Conservation (phyloP, 2,113 vertebrate genomes). For the Chionomys nivalis region DNA sequence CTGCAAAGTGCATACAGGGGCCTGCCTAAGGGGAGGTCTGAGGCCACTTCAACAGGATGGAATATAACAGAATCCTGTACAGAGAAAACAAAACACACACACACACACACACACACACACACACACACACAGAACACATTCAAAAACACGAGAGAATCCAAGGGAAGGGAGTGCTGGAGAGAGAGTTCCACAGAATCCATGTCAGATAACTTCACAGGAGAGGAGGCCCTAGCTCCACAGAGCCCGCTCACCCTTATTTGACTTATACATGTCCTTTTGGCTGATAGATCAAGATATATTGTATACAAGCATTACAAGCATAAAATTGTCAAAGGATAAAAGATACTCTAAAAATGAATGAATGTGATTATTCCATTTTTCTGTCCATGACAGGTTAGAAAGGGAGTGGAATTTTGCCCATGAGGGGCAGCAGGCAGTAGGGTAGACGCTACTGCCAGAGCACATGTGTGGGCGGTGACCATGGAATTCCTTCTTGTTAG, state of each 20-base stretch:
- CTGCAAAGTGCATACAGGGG: background rate
- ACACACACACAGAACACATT: no score
- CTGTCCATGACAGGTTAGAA: background rate
- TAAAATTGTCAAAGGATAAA: background rate
- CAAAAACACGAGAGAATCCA: background rate
- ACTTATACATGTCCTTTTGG: background rate
- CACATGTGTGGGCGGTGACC: background rate
- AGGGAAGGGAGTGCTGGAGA: no score
- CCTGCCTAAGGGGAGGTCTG: background rate
- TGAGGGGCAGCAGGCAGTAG: background rate
- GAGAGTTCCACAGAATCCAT: background rate
- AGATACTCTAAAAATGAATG: background rate
- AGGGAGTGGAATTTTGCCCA: background rate
- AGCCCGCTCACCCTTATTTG: background rate
- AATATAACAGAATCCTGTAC: background rate
- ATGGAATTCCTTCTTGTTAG: background rate
- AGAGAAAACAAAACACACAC: background rate
- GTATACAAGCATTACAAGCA: background rate
- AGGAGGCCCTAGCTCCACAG: rapidly evolving
- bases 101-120: no score
- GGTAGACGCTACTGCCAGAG: rapidly evolving
- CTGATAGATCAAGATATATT: background rate
- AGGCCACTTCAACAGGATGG: background rate
- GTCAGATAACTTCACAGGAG: background rate
- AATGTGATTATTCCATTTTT: background rate